phyloP scores from a whole-genome alignment of 2,888 invertebrate genomes.

The Pseudococcus viburni region DNA sequence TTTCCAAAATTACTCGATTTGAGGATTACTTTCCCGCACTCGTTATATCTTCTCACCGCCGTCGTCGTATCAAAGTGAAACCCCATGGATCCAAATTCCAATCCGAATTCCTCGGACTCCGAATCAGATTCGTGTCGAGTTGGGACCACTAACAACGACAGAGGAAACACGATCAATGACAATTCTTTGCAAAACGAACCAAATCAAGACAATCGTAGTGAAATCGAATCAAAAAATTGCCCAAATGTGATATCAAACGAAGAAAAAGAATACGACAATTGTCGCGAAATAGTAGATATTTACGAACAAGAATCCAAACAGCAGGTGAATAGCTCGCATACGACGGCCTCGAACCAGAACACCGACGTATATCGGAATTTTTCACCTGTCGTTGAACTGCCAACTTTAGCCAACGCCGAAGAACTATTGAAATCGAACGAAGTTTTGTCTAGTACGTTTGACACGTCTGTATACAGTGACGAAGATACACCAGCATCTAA shows the following conservation, averaged over 20 bases:
- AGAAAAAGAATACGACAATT: conserved; percentile 49
- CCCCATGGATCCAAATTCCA: background rate
- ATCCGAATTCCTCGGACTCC: background rate
- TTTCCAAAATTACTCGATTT: background rate
- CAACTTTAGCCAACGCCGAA: conserved; percentile 9
- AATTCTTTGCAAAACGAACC: background rate
- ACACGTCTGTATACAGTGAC: conserved; percentile 29
- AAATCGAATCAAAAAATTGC: conserved; percentile 33
- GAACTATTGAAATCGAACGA: conserved; percentile 34
- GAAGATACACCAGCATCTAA: background rate
- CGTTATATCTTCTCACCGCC: background rate
- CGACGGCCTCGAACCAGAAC: background rate
- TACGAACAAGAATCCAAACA: conserved; percentile 44
- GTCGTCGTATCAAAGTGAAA: background rate
- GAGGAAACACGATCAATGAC: background rate
- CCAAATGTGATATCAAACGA: conserved; percentile 15
- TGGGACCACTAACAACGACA: background rate
- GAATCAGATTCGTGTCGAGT: conserved; percentile 12
- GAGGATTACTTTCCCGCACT: background rate
- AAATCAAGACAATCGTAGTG: background rate
- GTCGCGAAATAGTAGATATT: conserved; percentile 35
- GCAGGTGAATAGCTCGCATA: background rate
- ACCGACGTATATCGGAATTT: background rate
- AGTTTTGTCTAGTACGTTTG: conserved; percentile 30
- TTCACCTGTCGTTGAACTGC: background rate